Evolutionary conservation across 1,140 invertebrate genomes (phyloP).

Genomic region (Meloidogyne exigua): DNA sequence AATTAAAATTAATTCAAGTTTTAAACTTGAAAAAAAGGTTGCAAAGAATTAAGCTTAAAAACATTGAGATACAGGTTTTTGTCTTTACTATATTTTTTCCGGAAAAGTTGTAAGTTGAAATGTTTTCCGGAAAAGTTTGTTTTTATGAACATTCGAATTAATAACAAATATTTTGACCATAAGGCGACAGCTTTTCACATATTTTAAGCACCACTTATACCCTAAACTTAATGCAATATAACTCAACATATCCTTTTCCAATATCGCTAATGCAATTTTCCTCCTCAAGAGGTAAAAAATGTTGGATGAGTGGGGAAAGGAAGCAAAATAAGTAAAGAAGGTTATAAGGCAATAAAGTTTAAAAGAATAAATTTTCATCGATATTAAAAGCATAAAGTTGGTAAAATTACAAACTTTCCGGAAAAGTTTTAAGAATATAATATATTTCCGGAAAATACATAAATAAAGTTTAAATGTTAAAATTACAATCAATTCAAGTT

Average conservation of each 20-base stretch:
- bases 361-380: not conserved
- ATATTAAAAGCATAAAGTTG: not conserved
- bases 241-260: not conserved
- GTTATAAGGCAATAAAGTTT: constrained; percentile 2
- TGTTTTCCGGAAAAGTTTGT: not conserved
- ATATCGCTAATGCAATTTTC: not conserved
- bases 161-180: not conserved
- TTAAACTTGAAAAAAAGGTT: not conserved
- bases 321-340: not conserved
- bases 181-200: not conserved
- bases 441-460: too few relatives aligned
- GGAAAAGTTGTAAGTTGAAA: not conserved
- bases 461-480: too few relatives aligned
- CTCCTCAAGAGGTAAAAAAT: not conserved
- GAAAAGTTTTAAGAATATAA: not conserved
- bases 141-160: not conserved
- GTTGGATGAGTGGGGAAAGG: not conserved
- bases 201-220: not conserved
- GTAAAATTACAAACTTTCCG: not conserved
- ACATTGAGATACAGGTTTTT: too few relatives aligned
- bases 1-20: too few relatives aligned
- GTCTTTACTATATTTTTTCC: too few relatives aligned
- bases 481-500: too few relatives aligned
- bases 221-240: not conserved
- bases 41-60: not conserved